These are phyloP conservation scores for Rhizomys pruinosus DNA, from an alignment of 2,113 vertebrate species.

Conservation along the genomic window DNA sequence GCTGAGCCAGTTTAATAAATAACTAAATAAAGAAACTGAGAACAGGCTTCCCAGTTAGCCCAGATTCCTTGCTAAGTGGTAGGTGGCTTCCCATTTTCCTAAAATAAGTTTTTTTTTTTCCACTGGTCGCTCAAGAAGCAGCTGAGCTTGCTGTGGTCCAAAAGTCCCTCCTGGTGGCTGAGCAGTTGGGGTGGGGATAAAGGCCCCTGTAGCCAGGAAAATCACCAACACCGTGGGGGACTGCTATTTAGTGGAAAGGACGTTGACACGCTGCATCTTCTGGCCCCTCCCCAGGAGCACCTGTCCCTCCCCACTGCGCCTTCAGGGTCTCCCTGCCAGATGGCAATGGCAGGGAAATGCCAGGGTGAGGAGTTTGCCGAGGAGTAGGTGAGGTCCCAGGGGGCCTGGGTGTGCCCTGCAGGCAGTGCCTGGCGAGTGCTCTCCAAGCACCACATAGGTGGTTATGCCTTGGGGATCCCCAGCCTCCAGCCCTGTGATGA, in stretches of 20 bases:
- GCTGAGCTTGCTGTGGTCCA: conserved; percentile 1
- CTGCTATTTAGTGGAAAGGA: background rate
- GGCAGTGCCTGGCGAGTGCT: background rate
- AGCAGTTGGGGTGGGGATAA: background rate
- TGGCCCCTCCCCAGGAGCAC: fast-evolving
- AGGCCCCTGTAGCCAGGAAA: background rate
- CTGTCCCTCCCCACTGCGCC: background rate
- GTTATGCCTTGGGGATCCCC: no score
- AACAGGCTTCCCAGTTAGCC: conserved; percentile 60
- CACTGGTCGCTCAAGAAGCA: conserved; percentile 22
- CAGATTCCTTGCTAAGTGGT: conserved; percentile 67
- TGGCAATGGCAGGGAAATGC: background rate
- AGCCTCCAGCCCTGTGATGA: no score
- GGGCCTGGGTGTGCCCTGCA: background rate
- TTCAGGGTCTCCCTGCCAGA: background rate
- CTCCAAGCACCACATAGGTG: background rate
- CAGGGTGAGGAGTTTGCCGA: background rate
- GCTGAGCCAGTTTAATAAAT: conserved; percentile 74
- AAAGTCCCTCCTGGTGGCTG: conserved; percentile 39
- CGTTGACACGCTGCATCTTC: background rate
- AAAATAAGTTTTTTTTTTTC: conserved; percentile 70
- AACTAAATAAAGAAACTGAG: conserved; percentile 74
- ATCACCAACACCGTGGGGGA: conserved; percentile 46
- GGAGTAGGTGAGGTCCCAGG: background rate
- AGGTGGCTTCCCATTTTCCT: conserved; percentile 73